A percentile compares a stretch with the other conserved stretches of the same genome.
These are phyloP conservation scores for Promerops cafer DNA, from an alignment of 2,113 vertebrate genomes.

Conservation along the genomic window DNA sequence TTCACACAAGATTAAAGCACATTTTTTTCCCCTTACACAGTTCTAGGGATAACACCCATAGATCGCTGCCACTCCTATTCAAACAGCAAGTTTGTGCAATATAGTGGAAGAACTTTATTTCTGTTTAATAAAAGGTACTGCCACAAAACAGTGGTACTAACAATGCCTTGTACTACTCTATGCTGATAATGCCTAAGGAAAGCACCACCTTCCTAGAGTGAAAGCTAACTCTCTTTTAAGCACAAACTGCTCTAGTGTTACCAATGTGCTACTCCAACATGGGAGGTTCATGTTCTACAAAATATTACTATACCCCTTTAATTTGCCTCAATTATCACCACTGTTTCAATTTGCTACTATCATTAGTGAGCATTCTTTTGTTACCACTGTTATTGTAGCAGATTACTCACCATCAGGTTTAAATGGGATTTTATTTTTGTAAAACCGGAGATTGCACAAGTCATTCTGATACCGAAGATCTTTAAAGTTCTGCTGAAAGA, in stretches of 20 bases:
- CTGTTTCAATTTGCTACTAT: not conserved
- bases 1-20: not conserved
- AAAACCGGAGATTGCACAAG: constrained; percentile 94
- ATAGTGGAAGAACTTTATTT: not conserved
- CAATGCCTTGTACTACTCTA: not conserved
- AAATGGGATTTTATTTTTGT: constrained; percentile 96
- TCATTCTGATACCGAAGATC: constrained; percentile 88
- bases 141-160: not conserved
- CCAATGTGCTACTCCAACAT: not conserved
- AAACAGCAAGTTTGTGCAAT: not conserved
- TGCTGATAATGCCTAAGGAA: not conserved
- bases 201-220: not conserved
- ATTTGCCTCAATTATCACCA: not conserved
- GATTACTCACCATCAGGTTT: constrained; percentile 89
- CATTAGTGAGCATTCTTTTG: not conserved
- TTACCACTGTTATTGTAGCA: not conserved
- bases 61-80: not conserved
- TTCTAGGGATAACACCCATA: not conserved
- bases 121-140: not conserved
- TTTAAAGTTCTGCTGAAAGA: constrained; percentile 86
- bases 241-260: not conserved
- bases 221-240: not conserved
- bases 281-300: not conserved
- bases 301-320: not conserved
- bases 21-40: not conserved